phyloP scores from a whole-genome alignment of 2,888 invertebrate genomes.

The Drosophila nr. perissopoda region DNA sequence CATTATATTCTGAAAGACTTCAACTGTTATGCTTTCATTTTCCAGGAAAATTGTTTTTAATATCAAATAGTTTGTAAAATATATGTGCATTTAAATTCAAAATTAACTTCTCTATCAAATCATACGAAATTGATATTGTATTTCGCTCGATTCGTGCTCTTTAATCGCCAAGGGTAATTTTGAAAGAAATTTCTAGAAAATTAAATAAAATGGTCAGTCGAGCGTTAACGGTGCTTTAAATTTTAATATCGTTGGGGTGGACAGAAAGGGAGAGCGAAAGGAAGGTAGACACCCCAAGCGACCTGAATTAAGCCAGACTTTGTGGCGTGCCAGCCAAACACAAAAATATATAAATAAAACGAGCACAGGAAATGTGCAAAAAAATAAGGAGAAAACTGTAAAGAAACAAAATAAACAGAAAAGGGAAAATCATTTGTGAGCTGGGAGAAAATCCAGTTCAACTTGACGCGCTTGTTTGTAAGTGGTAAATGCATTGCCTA shows the following conservation, averaged over 20 bases:
- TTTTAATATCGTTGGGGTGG: slow-evolving; percentile 18
- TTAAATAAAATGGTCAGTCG: slow-evolving; percentile 33
- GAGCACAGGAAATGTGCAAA: slow-evolving; percentile 52
- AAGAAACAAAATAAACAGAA: slow-evolving; percentile 20
- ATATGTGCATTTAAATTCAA: not conserved
- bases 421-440: slow-evolving; percentile 60
- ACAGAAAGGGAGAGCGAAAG: not conserved
- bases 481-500: slow-evolving; percentile 66
- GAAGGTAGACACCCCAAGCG: slow-evolving; percentile 23
- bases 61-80: not conserved
- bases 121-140: not conserved
- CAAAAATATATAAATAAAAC: slow-evolving; percentile 2
- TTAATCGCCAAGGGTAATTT: not conserved
- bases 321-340: slow-evolving; percentile 38
- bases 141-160: not conserved
- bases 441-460: slow-evolving; percentile 19
- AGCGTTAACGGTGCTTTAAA: slow-evolving; percentile 33
- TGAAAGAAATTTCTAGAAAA: slow-evolving; percentile 28
- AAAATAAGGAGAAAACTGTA: slow-evolving; percentile 19
- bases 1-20: not conserved
- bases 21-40: slow-evolving; percentile 2
- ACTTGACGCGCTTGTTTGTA: slow-evolving; percentile 14
- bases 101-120: not conserved
- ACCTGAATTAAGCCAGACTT: slow-evolving; percentile 62
- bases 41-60: not conserved